phyloP scores from a whole-genome alignment of 2,113 vertebrate species.

The Sterrhoptilus dennistouni region DNA sequence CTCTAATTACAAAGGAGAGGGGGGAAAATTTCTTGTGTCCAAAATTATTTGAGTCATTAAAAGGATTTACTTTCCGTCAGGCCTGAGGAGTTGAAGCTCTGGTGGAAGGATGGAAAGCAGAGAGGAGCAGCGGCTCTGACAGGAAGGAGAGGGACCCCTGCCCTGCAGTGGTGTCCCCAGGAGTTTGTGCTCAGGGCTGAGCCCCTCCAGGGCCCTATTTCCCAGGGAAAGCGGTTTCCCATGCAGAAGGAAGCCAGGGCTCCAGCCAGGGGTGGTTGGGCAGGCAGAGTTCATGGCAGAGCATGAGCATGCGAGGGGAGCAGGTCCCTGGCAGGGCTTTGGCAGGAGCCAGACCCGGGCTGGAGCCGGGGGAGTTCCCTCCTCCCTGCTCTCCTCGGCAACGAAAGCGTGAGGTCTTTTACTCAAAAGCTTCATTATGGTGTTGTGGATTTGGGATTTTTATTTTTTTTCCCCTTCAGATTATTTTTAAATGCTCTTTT shows the following conservation, averaged over 20 bases:
- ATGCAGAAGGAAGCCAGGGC: fast-evolving
- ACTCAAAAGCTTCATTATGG: not conserved
- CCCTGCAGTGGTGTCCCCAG: fast-evolving
- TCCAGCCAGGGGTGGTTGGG: not conserved
- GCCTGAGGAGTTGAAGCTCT: not conserved
- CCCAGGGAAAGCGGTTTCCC: not conserved
- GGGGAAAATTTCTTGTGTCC: constrained; percentile 27
- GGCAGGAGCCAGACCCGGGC: not conserved
- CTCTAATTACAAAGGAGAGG: constrained; percentile 63
- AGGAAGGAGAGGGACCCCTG: not conserved
- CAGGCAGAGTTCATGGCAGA: not conserved
- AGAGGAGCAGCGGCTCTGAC: fast-evolving
- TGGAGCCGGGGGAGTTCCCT: not conserved
- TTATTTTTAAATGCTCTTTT: constrained; percentile 27
- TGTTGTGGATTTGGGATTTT: not conserved
- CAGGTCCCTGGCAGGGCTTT: fast-evolving
- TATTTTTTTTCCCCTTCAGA: not conserved
- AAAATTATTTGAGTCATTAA: constrained; percentile 56
- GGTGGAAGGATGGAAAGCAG: not conserved
- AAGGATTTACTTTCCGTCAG: not conserved
- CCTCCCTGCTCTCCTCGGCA: not conserved
- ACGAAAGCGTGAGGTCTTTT: not conserved
- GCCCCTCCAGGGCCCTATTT: not conserved
- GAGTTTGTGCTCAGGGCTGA: fast-evolving
- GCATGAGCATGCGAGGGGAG: fast-evolving